These are phyloP conservation scores for Columba janthina DNA, from an alignment of 2,113 vertebrate species.

Conservation along the genomic window DNA sequence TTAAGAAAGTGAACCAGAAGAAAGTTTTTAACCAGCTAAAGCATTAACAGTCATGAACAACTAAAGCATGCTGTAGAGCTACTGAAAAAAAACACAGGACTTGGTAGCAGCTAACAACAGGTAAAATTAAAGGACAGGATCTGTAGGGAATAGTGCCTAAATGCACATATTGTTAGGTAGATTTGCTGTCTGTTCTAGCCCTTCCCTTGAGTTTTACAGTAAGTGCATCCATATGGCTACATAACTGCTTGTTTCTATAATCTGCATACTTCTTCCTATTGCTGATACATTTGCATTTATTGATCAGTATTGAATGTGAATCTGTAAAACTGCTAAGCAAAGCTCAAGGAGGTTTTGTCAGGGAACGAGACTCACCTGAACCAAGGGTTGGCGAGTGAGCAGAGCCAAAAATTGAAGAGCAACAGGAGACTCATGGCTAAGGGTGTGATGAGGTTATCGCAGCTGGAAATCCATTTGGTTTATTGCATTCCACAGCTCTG, in stretches of 20 bases:
- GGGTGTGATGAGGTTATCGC: background rate
- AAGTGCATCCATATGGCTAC: slow-evolving; percentile 8
- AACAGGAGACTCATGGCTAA: background rate
- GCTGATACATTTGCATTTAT: background rate
- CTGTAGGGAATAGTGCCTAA: slow-evolving; percentile 5
- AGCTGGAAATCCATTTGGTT: background rate
- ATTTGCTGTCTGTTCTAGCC: background rate
- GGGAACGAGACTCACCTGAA: background rate
- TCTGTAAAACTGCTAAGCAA: background rate
- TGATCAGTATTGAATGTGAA: background rate
- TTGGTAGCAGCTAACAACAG: slow-evolving; percentile 1
- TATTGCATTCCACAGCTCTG: background rate
- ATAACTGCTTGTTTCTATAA: background rate
- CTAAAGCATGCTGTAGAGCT: background rate
- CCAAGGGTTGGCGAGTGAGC: background rate
- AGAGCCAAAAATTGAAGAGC: background rate
- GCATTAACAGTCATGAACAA: background rate
- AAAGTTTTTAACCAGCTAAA: slow-evolving; percentile 17
- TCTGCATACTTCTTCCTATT: background rate
- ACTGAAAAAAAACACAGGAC: background rate
- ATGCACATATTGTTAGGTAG: background rate
- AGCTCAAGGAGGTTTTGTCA: background rate
- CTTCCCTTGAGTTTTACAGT: slow-evolving; percentile 2
- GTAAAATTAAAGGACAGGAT: slow-evolving; percentile 1
- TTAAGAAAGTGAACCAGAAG: background rate